phyloP scores from a whole-genome alignment of 92 coral and sea anemone genomes.

The Nematostella vectensis region DNA sequence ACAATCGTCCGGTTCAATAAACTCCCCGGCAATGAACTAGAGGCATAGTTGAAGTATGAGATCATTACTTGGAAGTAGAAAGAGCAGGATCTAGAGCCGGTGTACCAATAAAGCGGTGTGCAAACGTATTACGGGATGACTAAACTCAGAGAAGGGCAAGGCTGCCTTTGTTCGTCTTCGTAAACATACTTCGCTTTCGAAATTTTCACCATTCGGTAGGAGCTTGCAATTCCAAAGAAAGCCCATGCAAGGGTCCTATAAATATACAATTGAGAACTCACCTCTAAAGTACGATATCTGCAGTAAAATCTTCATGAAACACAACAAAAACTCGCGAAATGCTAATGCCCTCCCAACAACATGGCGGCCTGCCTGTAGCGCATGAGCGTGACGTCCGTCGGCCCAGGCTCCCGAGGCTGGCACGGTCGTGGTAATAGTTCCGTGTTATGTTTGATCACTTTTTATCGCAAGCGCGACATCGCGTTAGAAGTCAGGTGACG shows the following conservation, averaged over 20 bases:
- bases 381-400: conserved; percentile 75
- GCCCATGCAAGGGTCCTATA: conserved; percentile 22
- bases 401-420: conserved; percentile 22
- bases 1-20: conserved; percentile 14
- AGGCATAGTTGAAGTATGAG: conserved; percentile 6
- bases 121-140: too few species aligned
- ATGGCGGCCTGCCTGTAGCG: conserved; percentile 71
- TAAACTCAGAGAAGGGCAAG: too few species aligned
- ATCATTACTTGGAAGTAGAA: neutral
- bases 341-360: conserved; percentile 94
- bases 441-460: too few species aligned
- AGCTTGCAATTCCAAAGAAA: neutral
- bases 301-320: conserved; percentile 80
- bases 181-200: conserved; percentile 7
- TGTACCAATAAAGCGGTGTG: neutral
- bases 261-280: conserved; percentile 22
- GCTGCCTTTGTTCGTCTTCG: conserved; percentile 33
- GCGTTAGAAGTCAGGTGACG: too few species aligned
- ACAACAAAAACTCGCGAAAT: conserved; percentile 89
- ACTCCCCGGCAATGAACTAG: conserved; percentile 1
- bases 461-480: too few species aligned
- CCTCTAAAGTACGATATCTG: conserved; percentile 58
- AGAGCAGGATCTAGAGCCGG: neutral
- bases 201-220: neutral
- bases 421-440: conserved; percentile 14